phyloP scores from a whole-genome alignment of 2,113 vertebrate genomes.

The Bostrychus sinensis region DNA sequence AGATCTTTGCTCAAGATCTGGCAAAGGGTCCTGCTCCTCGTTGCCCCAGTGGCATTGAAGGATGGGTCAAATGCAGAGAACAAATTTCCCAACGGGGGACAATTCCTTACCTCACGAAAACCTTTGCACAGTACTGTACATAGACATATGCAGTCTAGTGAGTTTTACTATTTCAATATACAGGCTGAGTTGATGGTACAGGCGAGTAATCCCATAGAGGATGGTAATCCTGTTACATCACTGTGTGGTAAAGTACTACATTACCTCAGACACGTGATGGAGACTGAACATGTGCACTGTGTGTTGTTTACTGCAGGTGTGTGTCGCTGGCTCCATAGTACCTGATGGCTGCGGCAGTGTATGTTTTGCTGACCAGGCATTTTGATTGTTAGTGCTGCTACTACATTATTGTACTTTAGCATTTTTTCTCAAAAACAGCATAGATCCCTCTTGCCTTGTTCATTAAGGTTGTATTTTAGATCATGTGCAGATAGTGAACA shows the following conservation, averaged over 20 bases:
- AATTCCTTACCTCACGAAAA: too few species aligned
- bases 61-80: too few species aligned
- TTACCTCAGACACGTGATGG: slow-evolving; percentile 57
- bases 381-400: not conserved
- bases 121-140: too few species aligned
- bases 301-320: slow-evolving; percentile 7
- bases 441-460: not conserved
- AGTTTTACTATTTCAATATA: not conserved
- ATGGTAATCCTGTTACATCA: slow-evolving; percentile 66
- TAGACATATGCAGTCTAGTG: not conserved
- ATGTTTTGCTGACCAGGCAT: not conserved
- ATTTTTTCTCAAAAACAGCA: too few species aligned
- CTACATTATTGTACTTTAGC: too few species aligned
- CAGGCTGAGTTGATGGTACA: not conserved
- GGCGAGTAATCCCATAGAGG: slow-evolving; percentile 40
- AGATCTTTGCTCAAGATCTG: too few species aligned
- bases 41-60: too few species aligned
- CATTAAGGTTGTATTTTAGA: not conserved
- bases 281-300: not conserved
- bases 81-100: too few species aligned
- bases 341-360: not conserved
- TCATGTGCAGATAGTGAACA: slow-evolving; percentile 1
- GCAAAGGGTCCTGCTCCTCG: too few species aligned
- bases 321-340: not conserved
- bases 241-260: slow-evolving; percentile 34